phyloP scores from a whole-genome alignment of 2,113 vertebrate species.

The Parus major region DNA sequence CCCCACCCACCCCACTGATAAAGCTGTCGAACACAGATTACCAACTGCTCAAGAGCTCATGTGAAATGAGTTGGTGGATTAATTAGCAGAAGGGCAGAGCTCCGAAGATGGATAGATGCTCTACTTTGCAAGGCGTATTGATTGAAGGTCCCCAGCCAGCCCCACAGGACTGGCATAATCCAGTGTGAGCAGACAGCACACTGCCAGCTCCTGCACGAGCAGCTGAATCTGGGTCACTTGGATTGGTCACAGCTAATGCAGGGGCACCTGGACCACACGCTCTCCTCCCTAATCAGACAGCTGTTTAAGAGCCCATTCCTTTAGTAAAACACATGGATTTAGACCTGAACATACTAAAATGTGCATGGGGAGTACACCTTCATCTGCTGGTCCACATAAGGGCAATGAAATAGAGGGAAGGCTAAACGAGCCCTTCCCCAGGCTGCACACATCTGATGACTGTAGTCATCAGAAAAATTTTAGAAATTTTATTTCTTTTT shows the following conservation, averaged over 20 bases:
- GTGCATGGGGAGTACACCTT: neutral
- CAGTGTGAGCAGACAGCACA: neutral
- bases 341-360: neutral
- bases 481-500: neutral
- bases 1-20: slow-evolving; percentile 55
- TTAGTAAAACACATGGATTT: neutral
- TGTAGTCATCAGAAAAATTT: neutral
- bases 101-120: slow-evolving; percentile 43
- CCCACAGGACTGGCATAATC: neutral
- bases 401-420: neutral
- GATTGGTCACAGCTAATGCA: neutral
- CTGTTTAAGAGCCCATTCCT: neutral
- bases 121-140: neutral
- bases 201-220: neutral
- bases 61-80: slow-evolving; percentile 69
- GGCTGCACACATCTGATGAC: neutral
- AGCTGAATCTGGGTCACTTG: neutral
- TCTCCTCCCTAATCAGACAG: neutral
- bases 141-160: slow-evolving; percentile 23
- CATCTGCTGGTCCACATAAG: neutral
- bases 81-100: slow-evolving; percentile 65
- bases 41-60: slow-evolving; percentile 28
- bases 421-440: accelerated
- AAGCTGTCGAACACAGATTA: slow-evolving; percentile 35
- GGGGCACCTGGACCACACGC: neutral